Percentiles rank a stretch among this genome's conserved stretches.
Conservation (phyloP, 2,888 invertebrate species). For the Caenorhabditis imperialis region DNA sequence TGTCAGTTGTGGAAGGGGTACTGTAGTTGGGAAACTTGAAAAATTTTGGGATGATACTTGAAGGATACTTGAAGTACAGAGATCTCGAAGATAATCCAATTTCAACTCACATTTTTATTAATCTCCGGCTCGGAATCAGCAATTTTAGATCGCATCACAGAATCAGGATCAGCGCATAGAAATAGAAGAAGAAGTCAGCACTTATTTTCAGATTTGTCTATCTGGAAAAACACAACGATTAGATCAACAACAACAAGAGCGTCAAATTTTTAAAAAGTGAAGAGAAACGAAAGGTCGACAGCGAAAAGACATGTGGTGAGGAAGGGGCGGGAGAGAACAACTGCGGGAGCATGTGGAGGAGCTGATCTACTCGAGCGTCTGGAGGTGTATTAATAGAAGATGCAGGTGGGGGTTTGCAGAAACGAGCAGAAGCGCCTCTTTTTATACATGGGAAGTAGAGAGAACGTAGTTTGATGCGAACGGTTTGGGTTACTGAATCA, state of each 20-base stretch:
- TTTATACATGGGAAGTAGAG: not conserved
- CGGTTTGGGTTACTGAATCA: too few species aligned
- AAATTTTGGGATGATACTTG: too few species aligned
- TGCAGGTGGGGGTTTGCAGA: slow-evolving; percentile 9
- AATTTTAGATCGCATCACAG: slow-evolving; percentile 54
- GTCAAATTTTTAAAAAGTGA: slow-evolving; percentile 5
- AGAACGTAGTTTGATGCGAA: not conserved
- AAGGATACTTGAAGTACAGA: too few species aligned
- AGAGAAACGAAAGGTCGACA: slow-evolving; percentile 23
- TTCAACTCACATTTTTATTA: slow-evolving; percentile 39
- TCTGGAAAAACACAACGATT: not conserved
- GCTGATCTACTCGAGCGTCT: slow-evolving; percentile 24
- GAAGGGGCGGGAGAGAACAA: slow-evolving; percentile 28
- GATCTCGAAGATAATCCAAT: too few species aligned
- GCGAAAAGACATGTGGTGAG: slow-evolving; percentile 16
- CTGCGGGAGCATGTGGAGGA: slow-evolving; percentile 32
- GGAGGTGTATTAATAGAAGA: slow-evolving; percentile 36
- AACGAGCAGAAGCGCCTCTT: not conserved
- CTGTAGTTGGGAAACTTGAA: not conserved
- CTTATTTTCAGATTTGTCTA: not conserved
- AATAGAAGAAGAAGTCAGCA: not conserved
- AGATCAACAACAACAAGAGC: slow-evolving; percentile 8
- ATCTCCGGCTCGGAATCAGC: slow-evolving; percentile 39
- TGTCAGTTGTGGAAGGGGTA: not conserved
- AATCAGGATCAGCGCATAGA: slow-evolving; percentile 13